These are phyloP conservation scores for Menura novaehollandiae DNA, from an alignment of 2,113 vertebrate genomes.

Conservation along the genomic window DNA sequence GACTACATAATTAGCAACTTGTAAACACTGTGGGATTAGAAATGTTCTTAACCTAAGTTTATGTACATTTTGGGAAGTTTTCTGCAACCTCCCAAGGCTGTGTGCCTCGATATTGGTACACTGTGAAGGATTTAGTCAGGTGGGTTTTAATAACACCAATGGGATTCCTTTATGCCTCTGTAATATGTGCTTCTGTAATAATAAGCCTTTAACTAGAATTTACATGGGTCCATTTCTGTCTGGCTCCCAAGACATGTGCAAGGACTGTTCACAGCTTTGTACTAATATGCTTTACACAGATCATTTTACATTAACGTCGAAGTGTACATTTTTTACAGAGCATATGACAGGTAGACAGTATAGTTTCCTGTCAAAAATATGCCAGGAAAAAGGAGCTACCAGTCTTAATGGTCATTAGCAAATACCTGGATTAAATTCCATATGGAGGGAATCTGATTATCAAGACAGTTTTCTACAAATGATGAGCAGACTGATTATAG, in stretches of 20 bases:
- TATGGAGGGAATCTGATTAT: background rate
- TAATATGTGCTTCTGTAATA: background rate
- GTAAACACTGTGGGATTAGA: background rate
- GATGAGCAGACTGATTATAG: conserved; percentile 28
- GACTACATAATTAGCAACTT: background rate
- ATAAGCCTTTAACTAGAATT: background rate
- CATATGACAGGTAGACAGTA: background rate
- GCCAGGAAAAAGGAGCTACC: background rate
- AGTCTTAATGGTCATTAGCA: background rate
- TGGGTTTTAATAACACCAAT: background rate
- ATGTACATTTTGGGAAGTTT: background rate
- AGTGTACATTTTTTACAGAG: background rate
- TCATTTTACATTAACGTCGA: background rate
- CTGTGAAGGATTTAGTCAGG: background rate
- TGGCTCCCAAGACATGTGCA: background rate
- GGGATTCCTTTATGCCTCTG: background rate
- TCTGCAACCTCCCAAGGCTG: background rate
- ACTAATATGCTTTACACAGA: background rate
- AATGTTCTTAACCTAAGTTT: background rate
- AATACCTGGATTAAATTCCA: conserved; percentile 39
- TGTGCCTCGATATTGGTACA: background rate
- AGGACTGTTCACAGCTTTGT: background rate
- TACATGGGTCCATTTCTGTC: background rate
- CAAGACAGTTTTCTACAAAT: background rate
- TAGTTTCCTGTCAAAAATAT: background rate